Base-by-base conservation (phyloP, 2,113 vertebrate genomes). In the Chionis minor region DNA sequence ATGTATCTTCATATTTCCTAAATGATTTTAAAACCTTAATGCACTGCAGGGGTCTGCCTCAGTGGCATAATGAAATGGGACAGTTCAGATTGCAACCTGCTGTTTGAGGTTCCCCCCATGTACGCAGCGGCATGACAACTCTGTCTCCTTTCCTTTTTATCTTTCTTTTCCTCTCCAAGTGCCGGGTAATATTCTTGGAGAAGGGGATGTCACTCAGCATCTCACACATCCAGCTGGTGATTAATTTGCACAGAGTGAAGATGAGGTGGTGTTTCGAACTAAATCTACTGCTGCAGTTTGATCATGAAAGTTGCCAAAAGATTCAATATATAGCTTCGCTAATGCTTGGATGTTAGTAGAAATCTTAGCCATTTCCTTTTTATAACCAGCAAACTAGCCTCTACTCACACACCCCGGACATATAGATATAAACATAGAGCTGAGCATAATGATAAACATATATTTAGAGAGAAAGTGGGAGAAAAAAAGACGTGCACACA, bases 1-100 rank as follows among this genome's bases (percentile, higher is more conserved):
- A 84, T 73, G 61, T 94, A 92, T 95, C 94, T 95, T 96, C 90
- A 82, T 86, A 94, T 95, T 97, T 97, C 94, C 85, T 91, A 97
- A 97, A 95, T 92, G 45, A 93, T 97, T 96, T 90, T 51, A 95
- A 95, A 92, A 93, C 58, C 49, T 82, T 91, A 95, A 96, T 92
- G 78, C 96, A 79, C 80, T 51, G 83, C 73, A 95, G 97, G 94
- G 54, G 49, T 75, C 86, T 95, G 66, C 75, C 82, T 87, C 81
- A 40, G 52, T 47, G 58, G 81, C 58, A 44, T 98, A 96, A 97
- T 97, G 91, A 95, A 96, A 96, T 12, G 78, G 95, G 96, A 96
- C 93, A 96, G 94, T 94, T 97, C 88, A 86, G 90, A 96, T 87
- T 88, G 82, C 81, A 91, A 88, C 96, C 92, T 94, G 94, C 96